These are phyloP conservation scores for Halcyon badia DNA, from an alignment of 2,797 vertebrate genomes.

Conservation along the genomic window DNA sequence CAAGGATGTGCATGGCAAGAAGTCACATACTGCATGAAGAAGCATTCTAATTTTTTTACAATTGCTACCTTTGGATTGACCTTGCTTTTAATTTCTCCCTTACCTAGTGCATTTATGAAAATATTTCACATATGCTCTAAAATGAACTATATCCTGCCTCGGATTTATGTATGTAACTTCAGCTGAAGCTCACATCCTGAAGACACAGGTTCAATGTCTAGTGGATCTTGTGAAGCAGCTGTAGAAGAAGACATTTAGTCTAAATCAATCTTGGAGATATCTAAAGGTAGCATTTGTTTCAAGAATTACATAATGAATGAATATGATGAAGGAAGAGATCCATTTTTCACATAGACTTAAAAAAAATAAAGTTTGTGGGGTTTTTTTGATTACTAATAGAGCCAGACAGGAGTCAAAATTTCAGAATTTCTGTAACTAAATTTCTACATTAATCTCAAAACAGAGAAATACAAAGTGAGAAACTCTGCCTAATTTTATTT, in stretches of 20 bases:
- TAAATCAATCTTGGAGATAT: background rate
- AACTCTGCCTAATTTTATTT: background rate
- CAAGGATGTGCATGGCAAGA: background rate
- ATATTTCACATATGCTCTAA: background rate
- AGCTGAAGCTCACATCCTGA: background rate
- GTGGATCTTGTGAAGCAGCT: background rate
- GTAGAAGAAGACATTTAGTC: background rate
- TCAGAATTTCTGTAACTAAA: background rate
- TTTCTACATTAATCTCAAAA: background rate
- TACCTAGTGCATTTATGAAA: background rate
- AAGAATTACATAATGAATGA: background rate
- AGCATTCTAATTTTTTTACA: background rate
- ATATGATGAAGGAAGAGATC: background rate
- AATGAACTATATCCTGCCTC: background rate
- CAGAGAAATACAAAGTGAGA: background rate
- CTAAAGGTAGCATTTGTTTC: background rate
- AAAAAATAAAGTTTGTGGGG: background rate
- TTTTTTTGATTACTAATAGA: background rate
- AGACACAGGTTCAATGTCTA: background rate
- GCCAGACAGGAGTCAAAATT: background rate
- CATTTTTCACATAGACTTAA: background rate
- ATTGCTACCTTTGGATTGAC: background rate
- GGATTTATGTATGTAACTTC: background rate
- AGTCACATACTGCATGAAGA: background rate
- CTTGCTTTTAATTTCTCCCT: background rate